Evolutionary conservation across 2,113 vertebrate species (phyloP), one percentile per base, ranked within the genome.

Genomic region (Dicentrarchus labrax): DNA sequence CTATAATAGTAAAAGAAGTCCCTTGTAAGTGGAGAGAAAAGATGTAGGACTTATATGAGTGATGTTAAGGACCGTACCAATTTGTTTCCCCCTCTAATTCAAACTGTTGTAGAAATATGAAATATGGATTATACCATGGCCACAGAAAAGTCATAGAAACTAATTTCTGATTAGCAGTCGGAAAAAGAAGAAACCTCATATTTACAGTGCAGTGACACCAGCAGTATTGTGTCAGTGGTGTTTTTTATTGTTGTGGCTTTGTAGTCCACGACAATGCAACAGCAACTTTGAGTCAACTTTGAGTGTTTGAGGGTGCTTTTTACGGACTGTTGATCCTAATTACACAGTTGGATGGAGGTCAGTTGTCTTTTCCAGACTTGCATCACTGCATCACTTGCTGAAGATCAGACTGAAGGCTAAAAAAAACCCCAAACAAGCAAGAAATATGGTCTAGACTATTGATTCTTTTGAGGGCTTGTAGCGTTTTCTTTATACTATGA

Each of bases 101-200:
- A 60, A 64, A 62, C 30, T 70, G 7, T 8, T 10, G 22, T 24
- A 38, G 30, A 76, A 15, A 50, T 61, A 30, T 84, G 41, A n/a
- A 53, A 70, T 53, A 38, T 39, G 21, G 38, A 60, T 86, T 77
- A 88, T 80, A 89, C 90, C 87, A 86, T 74, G 90, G 80, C 72
- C 74, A 79, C 66, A 57, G 41, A 41, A n/a, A 56, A 30, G 2
- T 30, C 30, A 30, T 30, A 30, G 30, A 30, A 10, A 64, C 3
- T 47, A 6, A 38, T 10, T 21, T 17, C 0, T 53, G 53, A 61
- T 67, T 48, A 15, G 47, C 17, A 39, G 19, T 12, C 8, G 5
- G 1, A 36, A 50, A 13, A 36, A 45, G 30, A 56, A 8, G 5
- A 41, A 45, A 45, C 9, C 8, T 59, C 8, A 59, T 17, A 36